phyloP scores from a whole-genome alignment of 1,140 invertebrate genomes.

The Aphelenchoides fujianensis region DNA sequence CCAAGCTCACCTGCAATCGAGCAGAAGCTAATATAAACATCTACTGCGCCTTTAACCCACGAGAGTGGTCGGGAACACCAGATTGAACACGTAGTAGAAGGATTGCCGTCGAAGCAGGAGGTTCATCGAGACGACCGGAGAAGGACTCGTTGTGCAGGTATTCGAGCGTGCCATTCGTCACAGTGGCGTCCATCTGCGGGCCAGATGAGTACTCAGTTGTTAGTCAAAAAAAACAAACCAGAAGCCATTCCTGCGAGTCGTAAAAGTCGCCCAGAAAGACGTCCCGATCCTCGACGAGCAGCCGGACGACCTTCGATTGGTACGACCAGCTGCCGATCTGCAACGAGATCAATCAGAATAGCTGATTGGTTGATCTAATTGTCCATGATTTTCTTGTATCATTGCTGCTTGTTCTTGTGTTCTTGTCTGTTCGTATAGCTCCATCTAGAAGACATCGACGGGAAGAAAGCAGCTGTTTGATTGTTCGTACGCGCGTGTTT shows the following conservation, averaged over 20 bases:
- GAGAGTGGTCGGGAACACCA: slow-evolving; percentile 61
- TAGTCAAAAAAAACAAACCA: slow-evolving; percentile 39
- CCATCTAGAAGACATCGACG: too few species aligned
- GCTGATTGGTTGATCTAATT: too few species aligned
- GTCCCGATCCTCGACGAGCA: slow-evolving; percentile 56
- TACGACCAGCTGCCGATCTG: slow-evolving; percentile 61
- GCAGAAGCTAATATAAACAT: slow-evolving; percentile 15
- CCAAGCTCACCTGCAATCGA: slow-evolving; percentile 48
- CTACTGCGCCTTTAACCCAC: slow-evolving; percentile 31
- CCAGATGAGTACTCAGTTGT: too few species aligned
- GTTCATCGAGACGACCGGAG: slow-evolving; percentile 54
- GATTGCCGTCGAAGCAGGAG: slow-evolving; percentile 53
- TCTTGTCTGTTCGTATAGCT: too few species aligned
- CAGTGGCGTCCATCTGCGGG: slow-evolving; percentile 45
- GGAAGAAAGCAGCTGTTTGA: too few species aligned
- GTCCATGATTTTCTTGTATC: not conserved
- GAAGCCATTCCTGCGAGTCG: slow-evolving; percentile 61
- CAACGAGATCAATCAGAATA: too few species aligned
- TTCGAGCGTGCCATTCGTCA: slow-evolving; percentile 50
- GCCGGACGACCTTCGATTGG: slow-evolving; percentile 54
- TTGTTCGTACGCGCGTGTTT: too few species aligned
- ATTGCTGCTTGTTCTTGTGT: not conserved
- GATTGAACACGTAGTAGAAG: slow-evolving; percentile 61
- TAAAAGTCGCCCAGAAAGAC: slow-evolving; percentile 61
- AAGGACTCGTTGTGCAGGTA: slow-evolving; percentile 59